Conservation (phyloP, 1,140 invertebrate species). For the Dreissena rostriformis region DNA sequence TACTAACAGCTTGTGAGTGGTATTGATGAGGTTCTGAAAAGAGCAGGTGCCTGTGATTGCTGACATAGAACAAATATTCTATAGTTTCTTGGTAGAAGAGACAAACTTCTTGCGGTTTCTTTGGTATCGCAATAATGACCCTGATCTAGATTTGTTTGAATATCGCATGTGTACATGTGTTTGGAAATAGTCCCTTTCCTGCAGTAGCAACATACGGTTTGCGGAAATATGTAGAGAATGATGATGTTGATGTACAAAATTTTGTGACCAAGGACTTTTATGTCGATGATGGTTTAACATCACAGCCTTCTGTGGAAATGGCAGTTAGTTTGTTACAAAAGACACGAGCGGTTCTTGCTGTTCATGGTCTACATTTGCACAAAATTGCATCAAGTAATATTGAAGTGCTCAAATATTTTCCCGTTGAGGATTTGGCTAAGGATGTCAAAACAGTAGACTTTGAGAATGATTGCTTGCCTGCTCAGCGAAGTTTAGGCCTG, state of each 20-base stretch:
- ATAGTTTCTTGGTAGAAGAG: neutral
- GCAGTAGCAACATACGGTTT: neutral
- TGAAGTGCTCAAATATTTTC: slow-evolving; percentile 56
- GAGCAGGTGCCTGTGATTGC: slow-evolving; percentile 45
- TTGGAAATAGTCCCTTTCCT: no score
- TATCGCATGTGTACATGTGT: no score
- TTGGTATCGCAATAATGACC: no score
- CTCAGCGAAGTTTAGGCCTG: slow-evolving; percentile 59
- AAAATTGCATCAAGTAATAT: slow-evolving; percentile 56
- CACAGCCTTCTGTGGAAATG: neutral
- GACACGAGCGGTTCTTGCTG: neutral
- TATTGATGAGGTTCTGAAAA: slow-evolving; percentile 58
- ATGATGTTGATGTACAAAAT: neutral
- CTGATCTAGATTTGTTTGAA: no score
- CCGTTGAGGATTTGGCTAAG: slow-evolving; percentile 52
- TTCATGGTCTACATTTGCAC: slow-evolving; percentile 36
- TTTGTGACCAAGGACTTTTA: slow-evolving; percentile 1
- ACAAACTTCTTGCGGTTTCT: no score
- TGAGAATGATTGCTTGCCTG: slow-evolving; percentile 25
- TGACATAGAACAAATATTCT: slow-evolving; percentile 39
- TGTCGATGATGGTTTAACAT: neutral
- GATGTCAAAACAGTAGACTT: slow-evolving; percentile 61
- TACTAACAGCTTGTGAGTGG: slow-evolving; percentile 66
- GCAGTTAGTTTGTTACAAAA: neutral
- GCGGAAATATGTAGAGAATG: neutral